A percentile compares a stretch with the other conserved stretches of the same genome.
phyloP scores from a whole-genome alignment of 2,888 invertebrate genomes.

The Spisula subtruncata region DNA sequence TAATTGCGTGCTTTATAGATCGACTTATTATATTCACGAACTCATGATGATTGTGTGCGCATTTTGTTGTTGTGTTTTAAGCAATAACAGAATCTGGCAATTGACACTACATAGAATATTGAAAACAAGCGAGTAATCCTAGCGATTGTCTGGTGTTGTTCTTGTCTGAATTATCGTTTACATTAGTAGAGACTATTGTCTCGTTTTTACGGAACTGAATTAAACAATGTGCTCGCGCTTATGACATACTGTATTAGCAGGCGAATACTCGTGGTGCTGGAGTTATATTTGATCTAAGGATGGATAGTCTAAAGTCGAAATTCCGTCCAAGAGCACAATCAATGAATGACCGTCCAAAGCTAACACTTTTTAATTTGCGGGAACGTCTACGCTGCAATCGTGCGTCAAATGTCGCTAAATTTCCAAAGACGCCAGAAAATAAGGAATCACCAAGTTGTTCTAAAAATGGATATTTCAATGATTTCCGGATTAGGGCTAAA shows the following conservation, averaged over 20 bases:
- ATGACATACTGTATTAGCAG: not conserved
- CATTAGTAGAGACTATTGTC: too few species aligned
- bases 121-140: not conserved
- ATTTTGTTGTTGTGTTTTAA: not conserved
- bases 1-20: not conserved
- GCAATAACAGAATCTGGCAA: not conserved
- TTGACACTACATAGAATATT: not conserved
- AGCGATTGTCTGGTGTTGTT: not conserved
- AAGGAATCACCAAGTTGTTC: not conserved
- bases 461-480: conserved; percentile 19
- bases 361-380: not conserved
- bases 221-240: not conserved
- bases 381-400: conserved; percentile 8
- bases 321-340: conserved; percentile 39
- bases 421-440: conserved; percentile 1
- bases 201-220: not conserved
- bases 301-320: conserved; percentile 28
- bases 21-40: not conserved
- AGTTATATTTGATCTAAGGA: not conserved
- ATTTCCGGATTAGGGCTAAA: not conserved
- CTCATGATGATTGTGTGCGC: not conserved
- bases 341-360: conserved; percentile 31
- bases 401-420: not conserved
- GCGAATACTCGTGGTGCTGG: not conserved
- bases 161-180: not conserved